Conservation (phyloP, 2,113 vertebrate species). For the Cervus canadensis region DNA sequence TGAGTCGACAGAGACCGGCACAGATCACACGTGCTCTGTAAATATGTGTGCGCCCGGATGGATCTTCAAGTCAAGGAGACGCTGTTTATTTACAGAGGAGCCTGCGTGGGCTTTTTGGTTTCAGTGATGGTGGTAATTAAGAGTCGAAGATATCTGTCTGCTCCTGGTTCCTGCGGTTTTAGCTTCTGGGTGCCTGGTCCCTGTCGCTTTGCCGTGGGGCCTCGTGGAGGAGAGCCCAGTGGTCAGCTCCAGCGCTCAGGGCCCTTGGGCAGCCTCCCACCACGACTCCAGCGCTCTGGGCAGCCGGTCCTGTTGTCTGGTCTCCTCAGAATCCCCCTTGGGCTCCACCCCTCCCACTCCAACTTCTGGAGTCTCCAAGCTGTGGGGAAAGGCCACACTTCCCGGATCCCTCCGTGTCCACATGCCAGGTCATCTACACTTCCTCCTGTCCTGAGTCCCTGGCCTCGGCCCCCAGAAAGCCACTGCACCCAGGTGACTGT, state of each 20-base stretch:
- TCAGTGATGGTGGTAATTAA: constrained; percentile 40
- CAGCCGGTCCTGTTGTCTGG: accelerated
- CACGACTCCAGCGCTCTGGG: background rate
- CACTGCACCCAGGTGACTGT: background rate
- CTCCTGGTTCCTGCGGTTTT: background rate
- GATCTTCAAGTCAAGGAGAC: background rate
- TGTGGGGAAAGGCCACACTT: background rate
- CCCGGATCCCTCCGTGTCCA: background rate
- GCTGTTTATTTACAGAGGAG: constrained; percentile 41
- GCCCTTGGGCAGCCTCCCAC: background rate
- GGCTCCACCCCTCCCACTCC: background rate
- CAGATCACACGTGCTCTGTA: background rate
- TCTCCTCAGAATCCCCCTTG: background rate
- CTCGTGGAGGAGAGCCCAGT: background rate
- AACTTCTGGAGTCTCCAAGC: background rate
- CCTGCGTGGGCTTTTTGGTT: background rate
- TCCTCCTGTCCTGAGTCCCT: background rate
- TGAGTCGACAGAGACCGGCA: background rate
- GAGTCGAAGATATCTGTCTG: background rate
- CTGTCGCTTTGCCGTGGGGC: background rate
- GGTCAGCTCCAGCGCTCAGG: background rate
- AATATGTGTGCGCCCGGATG: background rate
- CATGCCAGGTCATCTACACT: background rate
- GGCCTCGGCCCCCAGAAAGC: background rate
- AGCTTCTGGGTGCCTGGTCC: background rate